These are phyloP conservation scores for Xenus cinereus DNA, from an alignment of 2,113 vertebrate genomes.

Conservation along the genomic window DNA sequence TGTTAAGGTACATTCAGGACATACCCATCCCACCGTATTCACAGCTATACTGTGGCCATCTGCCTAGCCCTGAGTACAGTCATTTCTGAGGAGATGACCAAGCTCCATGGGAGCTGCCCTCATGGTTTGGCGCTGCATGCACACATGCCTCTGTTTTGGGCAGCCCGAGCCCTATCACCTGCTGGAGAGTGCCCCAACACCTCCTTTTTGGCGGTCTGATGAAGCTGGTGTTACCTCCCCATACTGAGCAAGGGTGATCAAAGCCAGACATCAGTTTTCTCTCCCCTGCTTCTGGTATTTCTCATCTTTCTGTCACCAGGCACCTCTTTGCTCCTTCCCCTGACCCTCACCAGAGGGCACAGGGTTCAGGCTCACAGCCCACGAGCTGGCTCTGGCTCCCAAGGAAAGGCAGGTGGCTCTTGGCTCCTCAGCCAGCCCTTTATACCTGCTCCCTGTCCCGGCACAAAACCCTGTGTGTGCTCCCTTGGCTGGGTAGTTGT, in stretches of 20 bases:
- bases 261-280: background rate
- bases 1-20: background rate
- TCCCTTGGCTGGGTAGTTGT: background rate
- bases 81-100: background rate
- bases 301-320: background rate
- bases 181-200: background rate
- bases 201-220: background rate
- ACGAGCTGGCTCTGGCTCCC: background rate
- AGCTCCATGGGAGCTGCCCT: rapidly evolving
- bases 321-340: background rate
- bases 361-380: background rate
- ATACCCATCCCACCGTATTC: background rate
- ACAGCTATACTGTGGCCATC: background rate
- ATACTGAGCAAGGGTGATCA: background rate
- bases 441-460: rapidly evolving
- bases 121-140: rapidly evolving
- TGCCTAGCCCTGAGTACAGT: background rate
- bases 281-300: background rate
- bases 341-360: background rate
- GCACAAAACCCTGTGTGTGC: rapidly evolving
- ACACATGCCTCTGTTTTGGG: background rate
- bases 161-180: rapidly evolving
- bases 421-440: background rate
- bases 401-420: background rate
- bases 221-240: background rate